A percentile compares a stretch with the other conserved stretches of the same genome.
phyloP scores from a whole-genome alignment of 2,888 invertebrate genomes.

The Prosopocoilus inquinatus region DNA sequence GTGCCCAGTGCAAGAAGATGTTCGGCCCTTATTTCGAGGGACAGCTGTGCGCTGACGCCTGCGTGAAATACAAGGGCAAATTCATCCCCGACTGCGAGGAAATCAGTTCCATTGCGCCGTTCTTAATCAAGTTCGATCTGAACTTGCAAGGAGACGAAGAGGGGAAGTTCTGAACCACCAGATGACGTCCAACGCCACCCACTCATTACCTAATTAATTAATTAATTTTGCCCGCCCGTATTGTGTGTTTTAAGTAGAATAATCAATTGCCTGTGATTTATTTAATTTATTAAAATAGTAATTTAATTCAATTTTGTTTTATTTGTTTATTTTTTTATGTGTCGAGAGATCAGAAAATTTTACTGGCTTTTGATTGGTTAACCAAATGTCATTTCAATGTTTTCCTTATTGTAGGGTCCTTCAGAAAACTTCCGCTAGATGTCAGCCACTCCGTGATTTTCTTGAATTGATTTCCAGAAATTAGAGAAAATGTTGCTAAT shows the following conservation, averaged over 20 bases:
- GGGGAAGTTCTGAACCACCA: not conserved
- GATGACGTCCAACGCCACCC: not conserved
- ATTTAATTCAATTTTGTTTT: too few species aligned
- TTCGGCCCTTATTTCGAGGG: slow-evolving; percentile 85
- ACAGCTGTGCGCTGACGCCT: slow-evolving; percentile 80
- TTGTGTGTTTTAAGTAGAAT: not conserved
- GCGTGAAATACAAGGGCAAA: slow-evolving; percentile 79
- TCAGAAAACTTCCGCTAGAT: too few species aligned
- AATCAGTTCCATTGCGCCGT: slow-evolving; percentile 75
- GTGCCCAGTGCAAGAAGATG: slow-evolving; percentile 88
- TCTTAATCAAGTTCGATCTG: slow-evolving; percentile 50
- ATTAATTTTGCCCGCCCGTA: not conserved
- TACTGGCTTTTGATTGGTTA: too few species aligned
- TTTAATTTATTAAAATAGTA: too few species aligned
- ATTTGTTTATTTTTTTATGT: too few species aligned
- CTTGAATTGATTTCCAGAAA: too few species aligned
- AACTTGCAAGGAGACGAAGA: not conserved
- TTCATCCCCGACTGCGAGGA: slow-evolving; percentile 85
- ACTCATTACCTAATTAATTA: not conserved
- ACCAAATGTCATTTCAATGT: too few species aligned
- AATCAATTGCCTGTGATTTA: too few species aligned
- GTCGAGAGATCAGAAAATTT: too few species aligned
- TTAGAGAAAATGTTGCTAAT: too few species aligned
- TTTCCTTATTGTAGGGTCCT: too few species aligned
- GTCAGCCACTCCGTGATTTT: too few species aligned